Base-by-base conservation (phyloP, 2,797 vertebrate genomes). In the Squalus acanthias region DNA sequence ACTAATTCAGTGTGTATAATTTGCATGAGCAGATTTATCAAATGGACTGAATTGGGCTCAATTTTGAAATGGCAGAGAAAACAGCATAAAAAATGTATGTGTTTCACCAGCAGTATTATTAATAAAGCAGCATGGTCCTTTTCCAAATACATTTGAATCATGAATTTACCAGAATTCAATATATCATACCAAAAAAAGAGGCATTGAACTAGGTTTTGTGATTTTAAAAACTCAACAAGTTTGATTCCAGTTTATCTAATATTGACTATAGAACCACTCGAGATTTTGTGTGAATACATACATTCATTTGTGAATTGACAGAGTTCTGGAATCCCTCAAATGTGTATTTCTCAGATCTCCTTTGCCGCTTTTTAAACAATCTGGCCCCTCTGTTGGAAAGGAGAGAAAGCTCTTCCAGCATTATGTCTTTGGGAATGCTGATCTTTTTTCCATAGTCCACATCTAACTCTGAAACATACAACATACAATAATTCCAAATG, bases 341-440 rank as follows among this genome's bases (percentile, higher is more conserved):
- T 0, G 99, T 99, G 97, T 99, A 99, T 97, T 99, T 99, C 97
- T 99, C 99, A 0, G 99, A 99, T 97, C 99, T 99, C 96, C 98
- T 98, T 98, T 99, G 99, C 24, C 99, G 98, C 98, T 98, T 99
- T 98, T 99, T 99, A 97, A 99, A 99, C 76, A 99, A 98, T 46
- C 98, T 98, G 96, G 99, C 99, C 1, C 99, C 99, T 89, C 99
- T 98, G 97, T 99, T 99, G 96, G 98, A 98, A 96, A 98, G 97
- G 0, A 99, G 98, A 0, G 99, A 99, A 79, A 99, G 96, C 97
- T 99, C 99, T 96, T 99, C 99, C 97, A 99, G 97, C 99, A 99
- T 99, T 97, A 99, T 99, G 96, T 99, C 99, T 97, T 98, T 98
- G 29, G 99, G 99, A 0, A 98, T 97, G 96, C 98, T 99, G 97